These are phyloP conservation scores for Busseola fusca DNA, from an alignment of 2,888 invertebrate genomes.

Conservation along the genomic window DNA sequence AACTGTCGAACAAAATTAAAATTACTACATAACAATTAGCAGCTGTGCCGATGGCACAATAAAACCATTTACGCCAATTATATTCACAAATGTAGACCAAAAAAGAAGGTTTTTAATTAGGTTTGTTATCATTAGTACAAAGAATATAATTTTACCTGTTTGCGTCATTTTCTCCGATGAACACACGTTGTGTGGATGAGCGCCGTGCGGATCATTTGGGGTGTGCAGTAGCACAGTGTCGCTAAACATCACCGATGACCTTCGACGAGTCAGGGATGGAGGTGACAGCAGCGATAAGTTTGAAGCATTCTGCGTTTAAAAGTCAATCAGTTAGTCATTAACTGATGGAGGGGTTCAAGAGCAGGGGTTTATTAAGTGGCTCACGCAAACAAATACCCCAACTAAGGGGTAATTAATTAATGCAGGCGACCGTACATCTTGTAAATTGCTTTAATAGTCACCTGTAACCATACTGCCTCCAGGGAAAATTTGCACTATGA, in stretches of 20 bases:
- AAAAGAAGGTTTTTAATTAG: neutral
- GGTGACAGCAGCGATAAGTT: slow-evolving; percentile 92
- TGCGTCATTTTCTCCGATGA: slow-evolving; percentile 97
- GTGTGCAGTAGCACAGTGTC: slow-evolving; percentile 94
- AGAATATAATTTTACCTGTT: slow-evolving; percentile 87
- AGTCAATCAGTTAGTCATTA: neutral
- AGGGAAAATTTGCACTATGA: slow-evolving; percentile 31
- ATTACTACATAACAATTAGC: neutral
- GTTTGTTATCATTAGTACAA: neutral
- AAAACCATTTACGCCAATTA: neutral
- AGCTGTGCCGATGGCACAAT: neutral
- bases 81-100: neutral
- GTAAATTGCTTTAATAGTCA: slow-evolving; percentile 31
- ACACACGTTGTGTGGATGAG: slow-evolving; percentile 89
- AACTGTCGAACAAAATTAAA: neutral
- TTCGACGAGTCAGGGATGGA: slow-evolving; percentile 91
- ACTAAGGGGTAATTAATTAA: slow-evolving; percentile 41
- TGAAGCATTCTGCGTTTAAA: slow-evolving; percentile 89
- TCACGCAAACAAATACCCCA: slow-evolving; percentile 23
- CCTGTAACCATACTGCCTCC: slow-evolving; percentile 26
- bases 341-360: neutral
- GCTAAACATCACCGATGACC: slow-evolving; percentile 97
- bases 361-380: slow-evolving; percentile 12
- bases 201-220: slow-evolving; percentile 76
- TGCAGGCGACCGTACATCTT: slow-evolving; percentile 29